Evolutionary conservation across 2,797 vertebrate species (phyloP).

Genomic region (Notolepis coatsorum): DNA sequence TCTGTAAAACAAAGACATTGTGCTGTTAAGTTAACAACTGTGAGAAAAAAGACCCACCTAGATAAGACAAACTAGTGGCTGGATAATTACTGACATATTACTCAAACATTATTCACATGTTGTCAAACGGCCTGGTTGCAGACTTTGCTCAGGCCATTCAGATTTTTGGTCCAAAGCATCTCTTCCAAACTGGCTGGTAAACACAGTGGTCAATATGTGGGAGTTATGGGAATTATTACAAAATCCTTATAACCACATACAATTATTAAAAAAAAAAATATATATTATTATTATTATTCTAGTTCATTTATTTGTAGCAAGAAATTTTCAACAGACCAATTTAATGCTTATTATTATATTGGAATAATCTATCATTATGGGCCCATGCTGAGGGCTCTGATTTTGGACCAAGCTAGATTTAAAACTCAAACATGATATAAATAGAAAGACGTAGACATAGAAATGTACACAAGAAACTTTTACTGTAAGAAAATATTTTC

Average conservation of each 20-base stretch:
- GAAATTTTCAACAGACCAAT: background rate
- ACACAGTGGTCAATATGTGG: background rate
- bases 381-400: conserved; percentile 54
- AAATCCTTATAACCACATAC: background rate
- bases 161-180: conserved; percentile 33
- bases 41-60: background rate
- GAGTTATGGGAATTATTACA: background rate
- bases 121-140: background rate
- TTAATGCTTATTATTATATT: conserved; percentile 14
- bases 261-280: too few species aligned
- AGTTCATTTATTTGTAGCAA: background rate
- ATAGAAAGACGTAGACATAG: conserved; percentile 1
- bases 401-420: conserved; percentile 29
- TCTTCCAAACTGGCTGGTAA: background rate
- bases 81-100: background rate
- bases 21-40: background rate
- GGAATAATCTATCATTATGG: background rate
- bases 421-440: conserved; percentile 36
- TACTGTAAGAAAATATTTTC: background rate
- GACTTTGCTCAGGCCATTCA: conserved; percentile 17
- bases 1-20: conserved; percentile 78
- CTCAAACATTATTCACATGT: background rate
- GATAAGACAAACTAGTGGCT: background rate
- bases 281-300: background rate
- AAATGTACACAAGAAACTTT: conserved; percentile 6